Base-by-base conservation (phyloP, 2,797 vertebrate species). In the Bradypodion ventrale region DNA sequence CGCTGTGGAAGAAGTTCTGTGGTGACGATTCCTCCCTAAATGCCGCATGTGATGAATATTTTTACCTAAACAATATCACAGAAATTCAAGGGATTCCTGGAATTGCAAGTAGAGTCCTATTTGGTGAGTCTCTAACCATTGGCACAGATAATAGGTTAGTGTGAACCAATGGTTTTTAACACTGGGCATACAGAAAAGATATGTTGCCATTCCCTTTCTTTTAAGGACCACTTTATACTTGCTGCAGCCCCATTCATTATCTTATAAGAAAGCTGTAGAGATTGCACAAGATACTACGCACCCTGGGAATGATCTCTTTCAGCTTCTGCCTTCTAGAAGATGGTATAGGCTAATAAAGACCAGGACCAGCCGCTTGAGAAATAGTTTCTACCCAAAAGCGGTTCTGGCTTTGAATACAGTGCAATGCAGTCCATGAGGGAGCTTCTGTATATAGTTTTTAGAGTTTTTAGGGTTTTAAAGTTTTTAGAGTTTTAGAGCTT, bases 41-140 rank as follows among this genome's bases (percentile, higher is more conserved):
- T 4, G 95, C 97, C 81, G 92, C 96, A 1, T 99, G 98, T 10
- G 95, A 97, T 4, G 95, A 97, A 0, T 99, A 98, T 87, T 99
- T 99, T 7, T 7, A 0, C 1, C 92, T 94, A 82, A 99, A 99
- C 94, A 98, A 98, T 0, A 93, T 98, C 80, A 98, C 97, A 0
- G 84, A 94, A 93, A 88, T 98, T 74, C 98, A 98, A 93, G 98
- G 98, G 75, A 99, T 99, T 92, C 98, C 98, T 0, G 98, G 98
- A 1, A 95, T 99, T 89, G 95, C 92, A 86, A 99, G 98, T 0
- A 95, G 97, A 1, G 97, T 97, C 90, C 94, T 99, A 76, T 91
- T 93, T 93, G 98, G 98, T 98, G 69, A 90, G 97, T 90, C 68
- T 62, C 32, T 52, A 89, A 87, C 40, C 12, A 19, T 1, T 35